A percentile compares a stretch with the other conserved stretches of the same genome.
Conservation (phyloP, 2,888 invertebrate genomes). For the Parascotia fuliginaria region DNA sequence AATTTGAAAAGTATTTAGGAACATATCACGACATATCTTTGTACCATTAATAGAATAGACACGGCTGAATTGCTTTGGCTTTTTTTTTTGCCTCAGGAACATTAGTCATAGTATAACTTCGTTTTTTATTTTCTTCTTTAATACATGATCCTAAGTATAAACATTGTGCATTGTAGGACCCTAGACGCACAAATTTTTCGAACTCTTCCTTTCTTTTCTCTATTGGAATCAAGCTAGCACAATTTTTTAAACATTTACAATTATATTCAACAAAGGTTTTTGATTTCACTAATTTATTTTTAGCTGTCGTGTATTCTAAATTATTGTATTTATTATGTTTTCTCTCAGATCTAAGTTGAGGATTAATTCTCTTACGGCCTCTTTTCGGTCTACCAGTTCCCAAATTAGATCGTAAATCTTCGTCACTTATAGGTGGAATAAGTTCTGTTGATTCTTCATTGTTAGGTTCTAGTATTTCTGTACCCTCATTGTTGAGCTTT, state of each 20-base stretch:
- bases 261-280: constrained; percentile 22
- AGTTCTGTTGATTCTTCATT: too few species aligned
- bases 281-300: constrained; percentile 19
- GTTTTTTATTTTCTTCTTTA: constrained; percentile 25
- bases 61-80: constrained; percentile 18
- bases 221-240: constrained; percentile 22
- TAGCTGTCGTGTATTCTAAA: constrained; percentile 16
- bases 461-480: too few species aligned
- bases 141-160: constrained; percentile 23
- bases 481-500: too few species aligned
- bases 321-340: constrained; percentile 19
- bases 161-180: constrained; percentile 24
- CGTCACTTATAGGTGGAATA: too few species aligned
- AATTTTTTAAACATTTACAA: constrained; percentile 23
- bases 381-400: constrained; percentile 17
- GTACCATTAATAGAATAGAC: constrained; percentile 15
- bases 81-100: constrained; percentile 16
- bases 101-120: constrained; percentile 19
- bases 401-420: constrained; percentile 10
- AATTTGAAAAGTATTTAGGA: constrained; percentile 23
- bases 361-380: constrained; percentile 15
- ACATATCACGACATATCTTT: constrained; percentile 26
- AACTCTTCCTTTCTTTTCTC: constrained; percentile 29
- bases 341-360: constrained; percentile 12
- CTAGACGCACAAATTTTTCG: constrained; percentile 26